phyloP scores from a whole-genome alignment of 2,888 invertebrate genomes.

The Eurois occulta region DNA sequence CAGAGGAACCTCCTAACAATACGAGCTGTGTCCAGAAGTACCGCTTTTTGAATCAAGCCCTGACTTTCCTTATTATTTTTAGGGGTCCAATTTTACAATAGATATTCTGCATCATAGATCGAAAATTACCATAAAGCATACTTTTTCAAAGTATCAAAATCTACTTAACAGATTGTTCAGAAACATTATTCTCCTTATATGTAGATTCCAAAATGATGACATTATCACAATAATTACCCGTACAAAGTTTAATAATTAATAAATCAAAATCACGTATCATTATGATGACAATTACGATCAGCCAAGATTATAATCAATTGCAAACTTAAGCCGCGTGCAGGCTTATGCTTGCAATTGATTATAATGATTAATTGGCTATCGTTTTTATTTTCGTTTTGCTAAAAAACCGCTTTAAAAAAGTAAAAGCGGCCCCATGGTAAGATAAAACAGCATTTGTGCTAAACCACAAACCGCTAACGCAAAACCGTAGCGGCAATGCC shows the following conservation, averaged over 20 bases:
- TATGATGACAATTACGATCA: slow-evolving; percentile 7
- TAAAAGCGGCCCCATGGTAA: not conserved
- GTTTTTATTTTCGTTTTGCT: not conserved
- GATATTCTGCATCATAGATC: not conserved
- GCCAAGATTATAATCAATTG: not conserved
- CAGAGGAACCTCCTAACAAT: too few species aligned
- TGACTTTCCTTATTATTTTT: too few species aligned
- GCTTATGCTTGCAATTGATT: slow-evolving; percentile 3
- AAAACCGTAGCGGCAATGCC: not conserved
- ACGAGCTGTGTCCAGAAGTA: too few species aligned
- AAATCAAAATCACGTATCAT: not conserved
- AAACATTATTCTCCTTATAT: not conserved
- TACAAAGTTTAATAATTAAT: not conserved
- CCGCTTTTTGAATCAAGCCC: too few species aligned
- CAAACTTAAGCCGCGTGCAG: too few species aligned
- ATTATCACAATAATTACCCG: not conserved
- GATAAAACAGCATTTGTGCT: not conserved
- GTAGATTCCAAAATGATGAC: not conserved
- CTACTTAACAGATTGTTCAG: not conserved
- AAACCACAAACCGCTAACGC: too few species aligned
- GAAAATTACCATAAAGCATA: not conserved
- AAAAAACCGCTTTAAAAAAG: not conserved
- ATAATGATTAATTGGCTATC: not conserved
- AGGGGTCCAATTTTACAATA: not conserved
- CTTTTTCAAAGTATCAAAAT: not conserved